Evolutionary conservation across 2,888 invertebrate species (phyloP), one percentile per base, ranked within the genome.

Genomic region (Ctenicera cuprea): DNA sequence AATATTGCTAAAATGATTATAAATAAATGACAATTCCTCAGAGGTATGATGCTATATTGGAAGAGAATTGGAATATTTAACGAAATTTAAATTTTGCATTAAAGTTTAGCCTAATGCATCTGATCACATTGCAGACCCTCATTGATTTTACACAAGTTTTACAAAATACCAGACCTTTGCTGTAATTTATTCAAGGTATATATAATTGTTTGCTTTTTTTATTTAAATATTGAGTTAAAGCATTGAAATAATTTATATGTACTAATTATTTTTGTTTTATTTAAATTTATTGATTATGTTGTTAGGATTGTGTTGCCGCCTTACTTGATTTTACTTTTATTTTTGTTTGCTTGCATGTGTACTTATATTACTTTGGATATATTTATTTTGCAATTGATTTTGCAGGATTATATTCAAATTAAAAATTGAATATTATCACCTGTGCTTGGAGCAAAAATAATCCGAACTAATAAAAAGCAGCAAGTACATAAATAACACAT

Each of bases 221-320:
- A 1, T 50, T 54, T 54, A 18, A 20, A 1, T 54, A 30, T 12
- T 50, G n/a, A 12, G 48, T 48, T 48, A 12, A 41, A 41, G n/a
- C n/a, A 52, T 54, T 37, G 38, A 59, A 59, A 18, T 59, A 18
- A 20, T 61, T 75, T n/a, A 54, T 71, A 4, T 54, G 54, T 70
- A 69, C 57, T 67, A 43, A 54, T 52, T 69, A 38, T 3, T 68
- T 61, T 62, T 41, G 50, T 14, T 63, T 22, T 18, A 22, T 69
- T 52, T 77, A 33, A 37, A 38, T 38, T 30, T 20, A 38, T 38
- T 7, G 57, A 37, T 75, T 64, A 37, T 69, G 54, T 52, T 73
- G 69, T 68, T 71, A 72, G 72, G 76, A 74, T 77, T 77, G 76
- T 68, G 74, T 70, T 79, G 75, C 78, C 74, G 75, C 78, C 74